phyloP scores from a whole-genome alignment of 2,888 invertebrate species.

The Panopea generosa region DNA sequence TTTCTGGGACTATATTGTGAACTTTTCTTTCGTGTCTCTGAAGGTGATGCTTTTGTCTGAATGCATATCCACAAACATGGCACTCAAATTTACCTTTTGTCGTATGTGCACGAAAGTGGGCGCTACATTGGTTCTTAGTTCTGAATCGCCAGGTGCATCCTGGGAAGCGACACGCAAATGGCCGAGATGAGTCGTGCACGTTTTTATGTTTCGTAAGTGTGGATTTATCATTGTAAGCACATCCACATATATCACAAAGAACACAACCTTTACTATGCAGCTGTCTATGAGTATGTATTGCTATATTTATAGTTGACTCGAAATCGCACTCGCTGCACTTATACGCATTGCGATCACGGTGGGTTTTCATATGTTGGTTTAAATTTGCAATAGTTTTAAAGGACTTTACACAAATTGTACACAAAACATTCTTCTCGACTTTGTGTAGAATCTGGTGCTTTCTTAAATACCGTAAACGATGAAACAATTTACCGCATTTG shows the following conservation, averaged over 20 bases:
- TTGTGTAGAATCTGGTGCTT: conserved; percentile 75
- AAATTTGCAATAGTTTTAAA: conserved; percentile 80
- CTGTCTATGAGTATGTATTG: conserved; percentile 82
- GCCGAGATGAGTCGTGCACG: conserved; percentile 81
- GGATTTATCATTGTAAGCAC: conserved; percentile 81
- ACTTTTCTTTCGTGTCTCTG: conserved; percentile 78
- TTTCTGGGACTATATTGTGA: conserved; percentile 70
- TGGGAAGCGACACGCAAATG: conserved; percentile 79
- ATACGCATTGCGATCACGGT: conserved; percentile 72
- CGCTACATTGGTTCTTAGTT: conserved; percentile 79
- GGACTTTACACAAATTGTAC: conserved; percentile 80
- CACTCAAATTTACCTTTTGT: conserved; percentile 79
- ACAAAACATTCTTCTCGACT: conserved; percentile 73
- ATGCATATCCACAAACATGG: conserved; percentile 77
- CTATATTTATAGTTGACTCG: conserved; percentile 75
- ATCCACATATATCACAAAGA: conserved; percentile 82
- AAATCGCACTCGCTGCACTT: conserved; percentile 82
- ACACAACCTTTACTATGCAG: conserved; percentile 80
- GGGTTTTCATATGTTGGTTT: conserved; percentile 74
- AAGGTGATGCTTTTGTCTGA: conserved; percentile 83
- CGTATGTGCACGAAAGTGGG: conserved; percentile 79
- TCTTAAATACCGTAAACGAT: conserved; percentile 76
- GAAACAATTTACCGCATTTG: conserved; percentile 79
- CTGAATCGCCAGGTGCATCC: conserved; percentile 83
- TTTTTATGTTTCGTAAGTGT: conserved; percentile 81